phyloP scores from a whole-genome alignment of 2,797 vertebrate genomes.

The Macrochelys suwanniensis region DNA sequence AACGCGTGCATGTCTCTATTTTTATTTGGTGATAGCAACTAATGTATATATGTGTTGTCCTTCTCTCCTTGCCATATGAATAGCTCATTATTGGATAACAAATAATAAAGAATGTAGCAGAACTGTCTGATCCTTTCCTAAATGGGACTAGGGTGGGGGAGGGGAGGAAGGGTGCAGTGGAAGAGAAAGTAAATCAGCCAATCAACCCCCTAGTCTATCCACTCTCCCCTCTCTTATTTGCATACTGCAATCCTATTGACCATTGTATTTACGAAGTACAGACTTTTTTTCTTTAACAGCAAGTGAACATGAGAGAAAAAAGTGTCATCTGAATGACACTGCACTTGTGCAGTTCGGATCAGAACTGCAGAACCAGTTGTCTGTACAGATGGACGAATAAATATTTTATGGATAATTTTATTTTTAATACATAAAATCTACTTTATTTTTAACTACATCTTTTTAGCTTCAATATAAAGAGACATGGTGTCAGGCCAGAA shows the following conservation, averaged over 20 bases:
- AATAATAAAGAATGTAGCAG: not conserved
- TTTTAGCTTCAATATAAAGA: not conserved
- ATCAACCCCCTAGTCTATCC: not conserved
- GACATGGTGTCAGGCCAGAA: not conserved
- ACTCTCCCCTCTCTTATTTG: not conserved
- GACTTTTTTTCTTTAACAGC: not conserved
- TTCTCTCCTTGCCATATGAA: not conserved
- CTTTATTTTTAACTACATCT: not conserved
- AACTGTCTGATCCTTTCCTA: not conserved
- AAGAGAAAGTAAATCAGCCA: not conserved
- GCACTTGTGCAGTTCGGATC: not conserved
- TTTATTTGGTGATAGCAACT: not conserved
- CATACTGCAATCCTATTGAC: not conserved
- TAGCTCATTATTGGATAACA: not conserved
- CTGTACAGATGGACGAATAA: not conserved
- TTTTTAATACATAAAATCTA: not conserved
- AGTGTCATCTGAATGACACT: not conserved
- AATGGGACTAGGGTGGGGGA: not conserved
- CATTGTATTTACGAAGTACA: not conserved
- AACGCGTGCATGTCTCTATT: not conserved
- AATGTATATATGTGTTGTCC: not conserved
- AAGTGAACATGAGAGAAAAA: constrained; percentile 34
- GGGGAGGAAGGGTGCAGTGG: too few relatives aligned
- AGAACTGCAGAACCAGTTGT: not conserved
- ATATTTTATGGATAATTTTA: not conserved